phyloP scores from a whole-genome alignment of 2,113 vertebrate species.

The Gnathonemus echidnorhynchus region DNA sequence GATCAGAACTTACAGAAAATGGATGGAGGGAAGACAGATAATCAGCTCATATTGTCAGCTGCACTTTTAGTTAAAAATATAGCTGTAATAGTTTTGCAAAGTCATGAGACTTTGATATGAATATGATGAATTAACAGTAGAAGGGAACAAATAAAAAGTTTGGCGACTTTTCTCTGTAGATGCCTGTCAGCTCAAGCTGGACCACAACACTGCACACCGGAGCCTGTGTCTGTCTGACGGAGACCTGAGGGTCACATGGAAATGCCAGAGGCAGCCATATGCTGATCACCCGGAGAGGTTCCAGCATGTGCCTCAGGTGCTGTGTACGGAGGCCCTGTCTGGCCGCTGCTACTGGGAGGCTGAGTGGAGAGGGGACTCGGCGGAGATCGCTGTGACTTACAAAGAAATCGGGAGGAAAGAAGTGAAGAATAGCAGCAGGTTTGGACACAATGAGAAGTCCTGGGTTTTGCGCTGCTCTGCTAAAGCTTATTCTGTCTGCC shows the following conservation, averaged over 20 bases:
- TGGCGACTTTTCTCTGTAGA: neutral
- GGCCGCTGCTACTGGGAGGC: neutral
- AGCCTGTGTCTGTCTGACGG: slow-evolving; percentile 3
- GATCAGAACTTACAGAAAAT: too few relatives aligned
- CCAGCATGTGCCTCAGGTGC: neutral
- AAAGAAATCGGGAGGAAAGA: neutral
- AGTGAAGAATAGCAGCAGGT: neutral
- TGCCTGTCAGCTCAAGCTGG: neutral
- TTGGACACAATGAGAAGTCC: slow-evolving; percentile 9
- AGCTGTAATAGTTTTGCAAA: neutral
- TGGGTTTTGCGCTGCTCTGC: neutral
- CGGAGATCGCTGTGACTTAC: neutral
- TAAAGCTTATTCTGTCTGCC: neutral
- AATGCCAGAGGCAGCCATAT: neutral
- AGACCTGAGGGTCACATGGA: neutral
- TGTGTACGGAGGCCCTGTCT: neutral
- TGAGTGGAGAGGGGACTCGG: neutral
- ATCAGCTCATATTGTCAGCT: too few relatives aligned
- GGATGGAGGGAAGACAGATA: too few relatives aligned
- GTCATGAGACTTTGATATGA: neutral
- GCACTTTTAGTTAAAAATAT: too few relatives aligned
- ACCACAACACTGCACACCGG: neutral
- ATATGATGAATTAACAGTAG: neutral
- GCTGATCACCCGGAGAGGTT: slow-evolving; percentile 8
- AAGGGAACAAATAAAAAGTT: neutral